phyloP scores from a whole-genome alignment of 2,888 invertebrate species.

The Thera britannica region DNA sequence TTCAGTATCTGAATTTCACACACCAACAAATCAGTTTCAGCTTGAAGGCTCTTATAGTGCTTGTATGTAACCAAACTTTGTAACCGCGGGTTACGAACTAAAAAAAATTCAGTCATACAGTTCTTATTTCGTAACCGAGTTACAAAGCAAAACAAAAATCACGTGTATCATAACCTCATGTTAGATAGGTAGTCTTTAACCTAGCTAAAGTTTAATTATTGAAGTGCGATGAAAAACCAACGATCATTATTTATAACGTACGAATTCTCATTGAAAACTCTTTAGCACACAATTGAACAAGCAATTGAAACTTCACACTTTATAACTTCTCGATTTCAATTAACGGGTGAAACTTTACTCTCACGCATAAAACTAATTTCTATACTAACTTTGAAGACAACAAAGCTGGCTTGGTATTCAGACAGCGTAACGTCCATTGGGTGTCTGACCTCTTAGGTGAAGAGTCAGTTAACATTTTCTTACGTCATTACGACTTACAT shows the following conservation, averaged over 20 bases:
- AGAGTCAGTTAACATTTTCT: conserved; percentile 45
- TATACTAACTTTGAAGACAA: conserved; percentile 31
- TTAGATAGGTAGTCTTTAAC: too few relatives aligned
- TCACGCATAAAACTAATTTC: conserved; percentile 37
- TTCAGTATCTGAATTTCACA: conserved; percentile 25
- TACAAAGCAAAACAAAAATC: too few relatives aligned
- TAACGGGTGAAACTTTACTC: conserved; percentile 28
- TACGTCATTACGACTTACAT: conserved; percentile 10
- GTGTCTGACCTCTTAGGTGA: conserved; percentile 40
- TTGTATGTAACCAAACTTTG: too few relatives aligned
- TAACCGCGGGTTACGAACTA: too few relatives aligned
- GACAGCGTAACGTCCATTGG: conserved; percentile 38
- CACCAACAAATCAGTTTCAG: conserved; percentile 6
- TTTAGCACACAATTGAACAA: conserved; percentile 27
- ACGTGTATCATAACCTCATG: too few relatives aligned
- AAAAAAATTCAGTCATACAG: too few relatives aligned
- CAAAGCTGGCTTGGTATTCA: conserved; percentile 38
- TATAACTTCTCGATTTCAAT: conserved; percentile 32
- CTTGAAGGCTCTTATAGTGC: not conserved
- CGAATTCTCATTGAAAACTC: conserved; percentile 11
- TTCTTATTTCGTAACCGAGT: too few relatives aligned
- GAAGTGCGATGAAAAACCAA: not conserved
- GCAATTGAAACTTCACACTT: conserved; percentile 30
- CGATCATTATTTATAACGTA: conserved; percentile 1
- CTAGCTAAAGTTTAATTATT: too few relatives aligned